Conservation (phyloP, 2,888 invertebrate species). For the Amblyjoppa fuscipennis region DNA sequence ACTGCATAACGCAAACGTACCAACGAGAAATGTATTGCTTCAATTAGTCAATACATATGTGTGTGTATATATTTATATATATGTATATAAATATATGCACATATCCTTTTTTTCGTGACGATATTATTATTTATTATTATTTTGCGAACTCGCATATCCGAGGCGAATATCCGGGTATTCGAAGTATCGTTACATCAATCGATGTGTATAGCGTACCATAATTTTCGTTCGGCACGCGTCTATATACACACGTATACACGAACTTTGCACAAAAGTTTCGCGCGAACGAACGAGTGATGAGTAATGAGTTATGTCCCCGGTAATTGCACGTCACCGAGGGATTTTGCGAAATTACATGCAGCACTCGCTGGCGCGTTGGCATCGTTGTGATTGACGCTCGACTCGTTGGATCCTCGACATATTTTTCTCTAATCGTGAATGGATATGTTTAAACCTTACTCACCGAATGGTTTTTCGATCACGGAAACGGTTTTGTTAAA, state of each 20-base stretch:
- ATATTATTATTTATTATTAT: background rate
- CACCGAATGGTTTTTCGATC: slow-evolving; percentile 36
- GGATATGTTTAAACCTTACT: slow-evolving; percentile 12
- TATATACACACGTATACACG: slow-evolving; percentile 29
- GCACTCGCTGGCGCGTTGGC: slow-evolving; percentile 22
- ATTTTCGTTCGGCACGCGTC: slow-evolving; percentile 39
- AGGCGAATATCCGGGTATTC: slow-evolving; percentile 8
- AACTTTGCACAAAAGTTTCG: slow-evolving; percentile 66
- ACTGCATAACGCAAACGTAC: slow-evolving; percentile 8
- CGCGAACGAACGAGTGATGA: slow-evolving; percentile 58
- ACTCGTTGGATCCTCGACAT: slow-evolving; percentile 29
- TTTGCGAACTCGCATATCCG: slow-evolving; percentile 10
- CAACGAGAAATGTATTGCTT: background rate
- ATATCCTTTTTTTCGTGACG: no score
- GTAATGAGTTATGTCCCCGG: slow-evolving; percentile 61
- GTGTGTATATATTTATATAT: no score
- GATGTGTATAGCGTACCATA: slow-evolving; percentile 10
- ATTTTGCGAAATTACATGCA: slow-evolving; percentile 53
- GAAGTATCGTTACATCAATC: slow-evolving; percentile 36
- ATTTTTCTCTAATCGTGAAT: slow-evolving; percentile 13
- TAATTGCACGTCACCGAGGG: slow-evolving; percentile 75
- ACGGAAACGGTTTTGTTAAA: slow-evolving; percentile 15
- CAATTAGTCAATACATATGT: background rate
- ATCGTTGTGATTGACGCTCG: slow-evolving; percentile 58
- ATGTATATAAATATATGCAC: no score